Conservation (phyloP, 2,113 vertebrate genomes). For the Callaeas wilsoni region DNA sequence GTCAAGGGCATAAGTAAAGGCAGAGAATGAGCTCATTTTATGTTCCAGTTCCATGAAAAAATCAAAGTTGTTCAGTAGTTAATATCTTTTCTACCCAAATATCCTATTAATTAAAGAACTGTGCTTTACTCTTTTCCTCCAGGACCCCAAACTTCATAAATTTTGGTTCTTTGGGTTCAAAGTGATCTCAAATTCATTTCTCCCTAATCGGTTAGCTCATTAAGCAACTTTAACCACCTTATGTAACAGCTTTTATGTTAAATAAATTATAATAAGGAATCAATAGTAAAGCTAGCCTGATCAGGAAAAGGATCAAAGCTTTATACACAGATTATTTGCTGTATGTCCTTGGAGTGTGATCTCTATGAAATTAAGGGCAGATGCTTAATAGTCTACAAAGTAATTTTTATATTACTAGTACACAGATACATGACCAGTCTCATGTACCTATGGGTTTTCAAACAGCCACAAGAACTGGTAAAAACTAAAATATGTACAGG, state of each 20-base stretch:
- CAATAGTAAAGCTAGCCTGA: constrained; percentile 42
- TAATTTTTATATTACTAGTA: background rate
- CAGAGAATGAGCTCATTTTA: background rate
- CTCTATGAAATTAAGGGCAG: background rate
- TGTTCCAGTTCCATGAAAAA: background rate
- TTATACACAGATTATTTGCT: constrained; percentile 28
- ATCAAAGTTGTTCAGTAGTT: background rate
- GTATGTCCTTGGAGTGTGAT: constrained; percentile 10
- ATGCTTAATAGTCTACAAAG: background rate
- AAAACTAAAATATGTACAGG: background rate
- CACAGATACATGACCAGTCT: background rate
- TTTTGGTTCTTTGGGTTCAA: constrained; percentile 50
- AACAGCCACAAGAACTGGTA: background rate
- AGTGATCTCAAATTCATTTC: constrained; percentile 48
- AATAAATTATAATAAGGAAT: constrained; percentile 66
- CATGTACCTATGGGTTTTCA: background rate
- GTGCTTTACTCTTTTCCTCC: constrained; percentile 16
- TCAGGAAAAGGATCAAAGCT: constrained; percentile 47
- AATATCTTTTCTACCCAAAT: background rate
- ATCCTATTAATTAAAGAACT: constrained; percentile 29
- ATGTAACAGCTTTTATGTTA: constrained; percentile 58
- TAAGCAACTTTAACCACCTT: constrained; percentile 49
- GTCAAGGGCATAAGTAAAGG: background rate
- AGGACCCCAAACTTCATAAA: constrained; percentile 30
- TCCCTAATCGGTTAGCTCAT: constrained; percentile 36